phyloP scores from a whole-genome alignment of 2,797 vertebrate genomes.

The Halcyon smyrnensis region DNA sequence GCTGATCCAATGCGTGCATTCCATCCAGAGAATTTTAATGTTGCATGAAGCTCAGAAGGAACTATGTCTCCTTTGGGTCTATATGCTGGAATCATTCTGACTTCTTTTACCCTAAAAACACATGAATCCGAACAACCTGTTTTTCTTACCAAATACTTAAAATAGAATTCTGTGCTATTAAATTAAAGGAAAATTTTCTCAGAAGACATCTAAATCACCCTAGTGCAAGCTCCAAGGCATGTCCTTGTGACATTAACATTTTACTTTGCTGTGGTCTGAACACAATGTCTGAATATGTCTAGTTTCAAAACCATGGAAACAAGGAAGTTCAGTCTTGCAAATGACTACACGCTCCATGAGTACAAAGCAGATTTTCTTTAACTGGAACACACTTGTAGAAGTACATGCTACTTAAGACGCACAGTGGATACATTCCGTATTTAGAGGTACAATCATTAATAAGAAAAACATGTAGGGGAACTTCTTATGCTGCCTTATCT shows the following conservation, averaged over 20 bases:
- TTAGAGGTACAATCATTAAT: not conserved
- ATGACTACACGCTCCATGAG: not conserved
- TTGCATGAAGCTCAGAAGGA: not conserved
- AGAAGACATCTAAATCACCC: not conserved
- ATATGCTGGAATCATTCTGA: not conserved
- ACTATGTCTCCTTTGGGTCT: not conserved
- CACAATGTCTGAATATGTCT: fast-evolving
- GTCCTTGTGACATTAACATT: not conserved
- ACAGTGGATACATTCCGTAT: not conserved
- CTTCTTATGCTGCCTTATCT: not conserved
- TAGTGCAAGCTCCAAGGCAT: not conserved
- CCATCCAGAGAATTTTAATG: not conserved
- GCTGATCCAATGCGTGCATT: not conserved
- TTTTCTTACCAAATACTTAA: not conserved
- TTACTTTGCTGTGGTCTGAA: not conserved
- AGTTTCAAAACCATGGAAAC: not conserved
- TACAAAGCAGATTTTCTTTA: not conserved
- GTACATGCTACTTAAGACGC: not conserved
- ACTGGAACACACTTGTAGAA: not conserved
- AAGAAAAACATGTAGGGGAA: not conserved
- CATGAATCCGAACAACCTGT: not conserved
- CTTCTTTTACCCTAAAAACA: not conserved
- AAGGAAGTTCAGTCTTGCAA: not conserved
- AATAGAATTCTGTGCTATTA: not conserved
- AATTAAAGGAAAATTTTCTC: not conserved